Evolutionary conservation across 2,888 invertebrate species (phyloP).

Genomic region (Noctua janthina): DNA sequence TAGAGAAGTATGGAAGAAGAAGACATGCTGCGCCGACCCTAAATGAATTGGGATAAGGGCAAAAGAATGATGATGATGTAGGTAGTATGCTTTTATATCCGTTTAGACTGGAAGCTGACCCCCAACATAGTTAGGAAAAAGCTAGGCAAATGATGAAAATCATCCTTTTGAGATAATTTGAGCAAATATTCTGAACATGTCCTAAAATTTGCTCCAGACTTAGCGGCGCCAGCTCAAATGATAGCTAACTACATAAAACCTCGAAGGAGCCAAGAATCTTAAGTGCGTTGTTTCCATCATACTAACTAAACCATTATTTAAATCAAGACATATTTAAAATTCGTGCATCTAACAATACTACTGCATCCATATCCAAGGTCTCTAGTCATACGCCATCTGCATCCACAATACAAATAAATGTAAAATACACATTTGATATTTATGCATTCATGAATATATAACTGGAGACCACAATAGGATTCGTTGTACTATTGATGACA

Average conservation of each 20-base stretch:
- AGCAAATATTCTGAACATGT: background rate
- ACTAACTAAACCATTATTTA: background rate
- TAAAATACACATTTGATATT: constrained; percentile 21
- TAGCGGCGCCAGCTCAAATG: background rate
- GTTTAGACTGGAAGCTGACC: background rate
- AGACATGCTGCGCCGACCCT: too few relatives aligned
- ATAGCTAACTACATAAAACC: background rate
- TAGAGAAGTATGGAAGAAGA: too few relatives aligned
- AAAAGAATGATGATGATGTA: too few relatives aligned
- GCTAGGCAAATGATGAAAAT: background rate
- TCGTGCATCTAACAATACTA: background rate
- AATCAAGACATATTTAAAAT: background rate
- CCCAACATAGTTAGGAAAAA: background rate
- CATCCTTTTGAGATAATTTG: background rate
- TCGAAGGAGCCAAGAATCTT: background rate
- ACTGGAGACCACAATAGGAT: constrained; percentile 14
- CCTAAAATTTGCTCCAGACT: background rate
- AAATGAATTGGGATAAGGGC: too few relatives aligned
- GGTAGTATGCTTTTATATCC: too few relatives aligned
- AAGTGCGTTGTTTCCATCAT: background rate
- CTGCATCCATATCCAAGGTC: constrained; percentile 25
- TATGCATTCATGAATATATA: constrained; percentile 41
- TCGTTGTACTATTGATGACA: background rate
- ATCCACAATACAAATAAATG: constrained; percentile 21
- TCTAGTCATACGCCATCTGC: constrained; percentile 19